phyloP scores from a whole-genome alignment of 2,888 invertebrate species.

The Drosophila tripunctata region DNA sequence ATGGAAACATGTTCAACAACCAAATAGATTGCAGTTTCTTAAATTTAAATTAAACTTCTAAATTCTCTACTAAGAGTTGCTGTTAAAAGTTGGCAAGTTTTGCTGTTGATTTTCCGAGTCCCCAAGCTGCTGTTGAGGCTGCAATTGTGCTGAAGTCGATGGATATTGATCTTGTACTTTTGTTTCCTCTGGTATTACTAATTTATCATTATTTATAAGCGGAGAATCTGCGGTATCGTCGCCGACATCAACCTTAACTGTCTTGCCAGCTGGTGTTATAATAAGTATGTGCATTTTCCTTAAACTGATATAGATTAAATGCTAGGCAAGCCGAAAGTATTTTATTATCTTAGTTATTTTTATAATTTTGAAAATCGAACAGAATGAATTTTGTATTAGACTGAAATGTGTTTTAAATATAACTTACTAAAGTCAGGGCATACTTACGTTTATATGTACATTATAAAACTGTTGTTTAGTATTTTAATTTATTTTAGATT shows the following conservation, averaged over 20 bases:
- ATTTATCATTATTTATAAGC: background rate
- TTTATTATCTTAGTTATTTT: constrained; percentile 44
- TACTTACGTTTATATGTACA: no score
- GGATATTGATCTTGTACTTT: constrained; percentile 3
- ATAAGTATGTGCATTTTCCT: constrained; percentile 57
- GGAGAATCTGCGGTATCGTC: constrained; percentile 33
- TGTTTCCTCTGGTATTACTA: background rate
- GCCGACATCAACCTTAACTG: constrained; percentile 41
- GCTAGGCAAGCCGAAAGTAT: constrained; percentile 37
- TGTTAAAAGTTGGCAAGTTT: background rate
- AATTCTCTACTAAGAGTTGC: no score
- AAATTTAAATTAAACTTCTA: background rate
- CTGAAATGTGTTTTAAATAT: no score
- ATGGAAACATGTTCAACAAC: background rate
- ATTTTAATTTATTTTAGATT: no score
- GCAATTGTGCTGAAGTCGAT: background rate
- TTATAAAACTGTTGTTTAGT: no score
- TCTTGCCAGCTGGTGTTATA: constrained; percentile 58
- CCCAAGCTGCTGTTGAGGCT: background rate
- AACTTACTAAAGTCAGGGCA: no score
- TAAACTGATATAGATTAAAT: constrained; percentile 1
- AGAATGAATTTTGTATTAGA: background rate
- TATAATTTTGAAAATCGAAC: background rate
- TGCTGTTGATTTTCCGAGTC: background rate
- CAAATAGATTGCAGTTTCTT: no score